Evolutionary conservation across 2,113 vertebrate genomes (phyloP).

Genomic region (Sinocyclocheilus anophthalmus): DNA sequence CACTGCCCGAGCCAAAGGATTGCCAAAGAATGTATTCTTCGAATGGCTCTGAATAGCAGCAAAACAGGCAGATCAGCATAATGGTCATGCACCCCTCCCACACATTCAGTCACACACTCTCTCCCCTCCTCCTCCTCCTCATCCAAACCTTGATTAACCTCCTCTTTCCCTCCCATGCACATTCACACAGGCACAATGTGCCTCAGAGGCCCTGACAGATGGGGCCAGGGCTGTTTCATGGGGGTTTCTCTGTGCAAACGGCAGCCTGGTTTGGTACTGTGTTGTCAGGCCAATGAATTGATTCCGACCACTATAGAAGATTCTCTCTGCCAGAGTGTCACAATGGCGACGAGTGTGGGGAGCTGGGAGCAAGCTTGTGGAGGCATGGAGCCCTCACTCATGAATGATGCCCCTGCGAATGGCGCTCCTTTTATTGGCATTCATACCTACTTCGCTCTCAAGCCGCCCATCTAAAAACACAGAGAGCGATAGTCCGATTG

Average conservation of each 20-base stretch:
- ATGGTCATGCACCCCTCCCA: conserved; percentile 79
- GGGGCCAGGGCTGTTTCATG: conserved; percentile 75
- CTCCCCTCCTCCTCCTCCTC: conserved; percentile 61
- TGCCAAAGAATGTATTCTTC: conserved; percentile 76
- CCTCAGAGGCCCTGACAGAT: conserved; percentile 82
- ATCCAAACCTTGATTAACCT: conserved; percentile 80
- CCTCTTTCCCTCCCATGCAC: conserved; percentile 77
- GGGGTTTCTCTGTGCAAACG: conserved; percentile 77
- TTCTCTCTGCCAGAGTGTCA: conserved; percentile 79
- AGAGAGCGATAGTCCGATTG: not conserved
- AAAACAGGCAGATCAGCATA: conserved; percentile 82
- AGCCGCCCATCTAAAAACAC: conserved; percentile 60
- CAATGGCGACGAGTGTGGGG: conserved; percentile 81
- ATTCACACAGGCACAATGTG: conserved; percentile 78
- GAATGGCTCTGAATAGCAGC: conserved; percentile 77
- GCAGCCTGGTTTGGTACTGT: conserved; percentile 79
- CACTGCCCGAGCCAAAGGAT: conserved; percentile 71
- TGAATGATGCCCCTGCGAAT: conserved; percentile 80
- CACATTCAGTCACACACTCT: conserved; percentile 68
- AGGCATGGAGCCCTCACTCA: conserved; percentile 77
- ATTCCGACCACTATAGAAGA: conserved; percentile 78
- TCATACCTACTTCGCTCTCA: conserved; percentile 75
- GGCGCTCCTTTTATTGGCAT: conserved; percentile 75
- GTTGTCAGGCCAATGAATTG: conserved; percentile 82
- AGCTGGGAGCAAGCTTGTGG: conserved; percentile 82